Conservation (phyloP, 1,140 invertebrate genomes). For the Aporrectodea caliginosa region DNA sequence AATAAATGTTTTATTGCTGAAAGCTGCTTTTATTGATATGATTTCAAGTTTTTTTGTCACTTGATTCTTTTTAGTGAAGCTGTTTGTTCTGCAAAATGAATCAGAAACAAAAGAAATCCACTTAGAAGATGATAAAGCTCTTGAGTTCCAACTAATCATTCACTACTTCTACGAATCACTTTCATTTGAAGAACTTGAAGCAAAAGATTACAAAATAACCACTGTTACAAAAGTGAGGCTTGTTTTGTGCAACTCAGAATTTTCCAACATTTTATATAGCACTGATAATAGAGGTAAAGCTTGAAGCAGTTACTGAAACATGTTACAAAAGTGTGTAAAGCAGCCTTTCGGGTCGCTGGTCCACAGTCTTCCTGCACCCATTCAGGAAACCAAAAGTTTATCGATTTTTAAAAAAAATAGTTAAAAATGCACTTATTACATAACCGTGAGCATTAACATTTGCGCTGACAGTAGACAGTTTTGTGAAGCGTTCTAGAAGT, state of each 20-base stretch:
- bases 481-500: no score
- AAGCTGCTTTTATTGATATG: background rate
- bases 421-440: no score
- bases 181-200: background rate
- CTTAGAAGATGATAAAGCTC: background rate
- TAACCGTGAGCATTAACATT: no score
- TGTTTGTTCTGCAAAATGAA: background rate
- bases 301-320: no score
- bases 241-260: background rate
- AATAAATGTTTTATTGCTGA: no score
- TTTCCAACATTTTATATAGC: background rate
- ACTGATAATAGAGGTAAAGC: no score
- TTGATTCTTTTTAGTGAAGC: background rate
- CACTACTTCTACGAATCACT: background rate
- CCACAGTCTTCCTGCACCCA: no score
- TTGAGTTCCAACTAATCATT: background rate
- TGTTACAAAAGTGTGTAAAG: no score
- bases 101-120: background rate
- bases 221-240: background rate
- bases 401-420: no score
- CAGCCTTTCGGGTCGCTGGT: no score
- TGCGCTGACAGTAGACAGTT: no score
- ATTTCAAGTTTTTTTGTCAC: background rate
- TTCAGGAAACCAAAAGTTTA: no score
- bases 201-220: background rate